A percentile compares a stretch with the other conserved stretches of the same genome.
phyloP scores from a whole-genome alignment of 35 echinoderm and acorn worm species.

The Holothuria glaberrima region DNA sequence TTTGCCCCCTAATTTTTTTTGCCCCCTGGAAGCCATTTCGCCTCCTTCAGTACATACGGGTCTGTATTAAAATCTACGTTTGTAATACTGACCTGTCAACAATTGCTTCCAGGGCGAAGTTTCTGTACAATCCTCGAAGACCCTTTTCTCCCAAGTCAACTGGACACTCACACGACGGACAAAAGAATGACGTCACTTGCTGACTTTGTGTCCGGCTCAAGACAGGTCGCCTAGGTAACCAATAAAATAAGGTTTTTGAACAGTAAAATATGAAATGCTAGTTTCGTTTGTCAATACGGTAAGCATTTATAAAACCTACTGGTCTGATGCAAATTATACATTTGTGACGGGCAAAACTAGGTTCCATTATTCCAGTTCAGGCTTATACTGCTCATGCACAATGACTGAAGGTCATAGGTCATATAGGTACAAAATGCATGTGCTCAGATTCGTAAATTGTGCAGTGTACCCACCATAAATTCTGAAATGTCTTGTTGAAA shows the following conservation, averaged over 20 bases:
- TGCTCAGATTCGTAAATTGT: no score
- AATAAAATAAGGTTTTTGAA: background rate
- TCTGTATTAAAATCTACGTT: no score
- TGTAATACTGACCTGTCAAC: conserved; percentile 74
- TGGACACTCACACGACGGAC: conserved; percentile 76
- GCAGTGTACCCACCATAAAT: no score
- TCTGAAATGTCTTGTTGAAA: no score
- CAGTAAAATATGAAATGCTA: background rate
- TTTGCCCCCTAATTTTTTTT: no score
- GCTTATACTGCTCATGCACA: no score
- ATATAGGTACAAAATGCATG: no score
- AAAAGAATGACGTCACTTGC: conserved; percentile 72
- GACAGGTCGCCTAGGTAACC: background rate
- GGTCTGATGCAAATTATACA: background rate
- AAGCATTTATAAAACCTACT: background rate
- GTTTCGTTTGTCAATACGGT: background rate
- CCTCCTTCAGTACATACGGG: no score
- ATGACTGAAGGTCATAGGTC: no score
- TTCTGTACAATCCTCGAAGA: conserved; percentile 84
- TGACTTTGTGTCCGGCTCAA: conserved; percentile 25
- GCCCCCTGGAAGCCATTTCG: no score
- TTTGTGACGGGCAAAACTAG: no score
- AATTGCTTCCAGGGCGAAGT: conserved; percentile 92
- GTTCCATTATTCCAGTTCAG: no score
- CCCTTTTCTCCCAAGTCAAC: conserved; percentile 86